A percentile compares a stretch with the other conserved stretches of the same genome.
These are phyloP conservation scores for Ursus arctos DNA, from an alignment of 2,113 vertebrate species.

Conservation along the genomic window DNA sequence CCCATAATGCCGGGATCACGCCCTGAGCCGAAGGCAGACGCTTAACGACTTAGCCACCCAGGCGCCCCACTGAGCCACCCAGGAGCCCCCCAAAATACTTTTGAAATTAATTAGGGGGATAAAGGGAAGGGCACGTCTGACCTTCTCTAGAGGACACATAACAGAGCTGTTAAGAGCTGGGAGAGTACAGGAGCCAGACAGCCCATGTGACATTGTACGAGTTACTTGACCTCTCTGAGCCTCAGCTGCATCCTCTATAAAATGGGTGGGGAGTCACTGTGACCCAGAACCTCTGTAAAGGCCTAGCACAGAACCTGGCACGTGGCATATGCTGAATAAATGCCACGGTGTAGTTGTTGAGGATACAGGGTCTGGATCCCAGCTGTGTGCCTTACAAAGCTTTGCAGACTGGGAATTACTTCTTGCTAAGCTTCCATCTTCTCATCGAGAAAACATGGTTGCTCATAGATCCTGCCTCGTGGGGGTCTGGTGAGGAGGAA, in stretches of 20 bases:
- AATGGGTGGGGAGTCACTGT: background rate
- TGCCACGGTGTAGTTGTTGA: background rate
- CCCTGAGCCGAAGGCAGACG: too few relatives aligned
- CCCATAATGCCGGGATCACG: too few relatives aligned
- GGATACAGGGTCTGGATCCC: background rate
- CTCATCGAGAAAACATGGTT: background rate
- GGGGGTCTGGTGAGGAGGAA: background rate
- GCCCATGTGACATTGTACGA: background rate
- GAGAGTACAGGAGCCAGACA: too few relatives aligned
- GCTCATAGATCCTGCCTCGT: background rate
- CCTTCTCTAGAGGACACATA: background rate
- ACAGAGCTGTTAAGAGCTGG: background rate
- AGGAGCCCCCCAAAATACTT: background rate
- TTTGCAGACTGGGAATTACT: background rate
- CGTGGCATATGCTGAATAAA: background rate
- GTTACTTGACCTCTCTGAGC: background rate
- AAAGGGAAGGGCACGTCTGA: background rate
- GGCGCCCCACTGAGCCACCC: too few relatives aligned
- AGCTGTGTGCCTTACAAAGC: background rate
- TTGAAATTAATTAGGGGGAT: background rate
- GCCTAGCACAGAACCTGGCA: background rate
- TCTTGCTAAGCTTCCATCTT: background rate
- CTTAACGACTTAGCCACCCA: too few relatives aligned
- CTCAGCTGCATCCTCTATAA: conserved; percentile 9
- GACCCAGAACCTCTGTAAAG: background rate